A percentile compares a stretch with the other conserved stretches of the same genome.
These are phyloP conservation scores for Pyrgilauda ruficollis DNA, from an alignment of 2,113 vertebrate genomes.

Conservation along the genomic window DNA sequence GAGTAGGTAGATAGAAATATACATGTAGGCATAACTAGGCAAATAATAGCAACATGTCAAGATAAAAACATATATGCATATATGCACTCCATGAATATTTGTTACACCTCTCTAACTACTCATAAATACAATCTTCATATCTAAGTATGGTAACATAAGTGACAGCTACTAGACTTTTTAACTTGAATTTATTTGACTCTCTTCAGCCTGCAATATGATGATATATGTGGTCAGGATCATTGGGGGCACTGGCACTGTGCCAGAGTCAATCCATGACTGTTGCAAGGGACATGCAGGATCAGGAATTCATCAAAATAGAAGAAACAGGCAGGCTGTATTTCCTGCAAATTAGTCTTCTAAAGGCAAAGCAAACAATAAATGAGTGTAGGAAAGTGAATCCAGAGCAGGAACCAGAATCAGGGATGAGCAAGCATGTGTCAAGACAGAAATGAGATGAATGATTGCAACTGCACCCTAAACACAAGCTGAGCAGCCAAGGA, in stretches of 20 bases:
- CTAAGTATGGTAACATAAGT: neutral
- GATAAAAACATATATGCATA: neutral
- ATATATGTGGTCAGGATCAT: neutral
- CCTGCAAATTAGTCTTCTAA: neutral
- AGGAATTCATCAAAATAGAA: neutral
- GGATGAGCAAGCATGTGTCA: neutral
- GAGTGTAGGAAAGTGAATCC: neutral
- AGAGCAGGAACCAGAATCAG: neutral
- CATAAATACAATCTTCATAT: neutral
- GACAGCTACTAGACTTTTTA: neutral
- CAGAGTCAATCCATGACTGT: neutral
- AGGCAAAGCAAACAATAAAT: neutral
- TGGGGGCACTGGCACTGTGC: too few relatives aligned
- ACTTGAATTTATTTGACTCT: neutral
- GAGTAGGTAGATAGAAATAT: neutral
- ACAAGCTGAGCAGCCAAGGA: neutral
- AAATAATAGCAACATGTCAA: neutral
- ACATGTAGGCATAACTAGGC: neutral
- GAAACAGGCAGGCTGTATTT: neutral
- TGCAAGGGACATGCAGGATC: neutral
- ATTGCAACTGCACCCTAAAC: neutral
- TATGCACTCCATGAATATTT: neutral
- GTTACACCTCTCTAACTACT: neutral
- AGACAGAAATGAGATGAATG: neutral
- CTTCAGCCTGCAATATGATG: neutral